Conservation (phyloP, 2,797 vertebrate genomes). For the Enteromius argenteus region DNA sequence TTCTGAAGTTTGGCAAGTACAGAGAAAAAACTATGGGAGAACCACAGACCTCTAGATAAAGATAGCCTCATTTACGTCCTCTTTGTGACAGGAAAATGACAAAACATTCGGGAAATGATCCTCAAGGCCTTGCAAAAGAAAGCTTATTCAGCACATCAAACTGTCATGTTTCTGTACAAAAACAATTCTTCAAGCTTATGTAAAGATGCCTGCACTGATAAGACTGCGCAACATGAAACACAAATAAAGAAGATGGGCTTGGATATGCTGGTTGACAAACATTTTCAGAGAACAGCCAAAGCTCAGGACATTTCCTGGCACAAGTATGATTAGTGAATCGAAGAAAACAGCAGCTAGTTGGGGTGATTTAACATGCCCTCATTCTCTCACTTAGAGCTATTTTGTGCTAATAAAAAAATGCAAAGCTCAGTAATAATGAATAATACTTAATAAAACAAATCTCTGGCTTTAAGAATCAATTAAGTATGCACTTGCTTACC, state of each 20-base stretch:
- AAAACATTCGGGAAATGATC: conserved; percentile 37
- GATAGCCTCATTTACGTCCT: neutral
- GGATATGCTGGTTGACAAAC: neutral
- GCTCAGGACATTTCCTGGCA: neutral
- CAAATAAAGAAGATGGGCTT: neutral
- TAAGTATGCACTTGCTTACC: neutral
- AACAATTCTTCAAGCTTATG: neutral
- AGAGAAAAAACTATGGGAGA: conserved; percentile 51
- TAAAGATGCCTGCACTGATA: neutral
- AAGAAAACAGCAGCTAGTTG: neutral
- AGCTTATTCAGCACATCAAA: neutral
- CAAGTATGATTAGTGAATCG: neutral
- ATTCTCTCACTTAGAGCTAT: neutral
- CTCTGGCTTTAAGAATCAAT: neutral
- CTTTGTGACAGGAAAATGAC: conserved; percentile 3
- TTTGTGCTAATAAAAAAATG: neutral
- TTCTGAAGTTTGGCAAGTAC: conserved; percentile 58
- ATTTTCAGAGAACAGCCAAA: conserved; percentile 9
- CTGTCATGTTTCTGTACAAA: neutral
- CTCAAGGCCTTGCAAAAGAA: conserved; percentile 6
- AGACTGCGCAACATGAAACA: neutral
- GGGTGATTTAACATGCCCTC: neutral
- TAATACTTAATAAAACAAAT: neutral
- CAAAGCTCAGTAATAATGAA: neutral
- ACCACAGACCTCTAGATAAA: neutral